Conservation (phyloP, 2,888 invertebrate species). For the Acrobasis consociella region DNA sequence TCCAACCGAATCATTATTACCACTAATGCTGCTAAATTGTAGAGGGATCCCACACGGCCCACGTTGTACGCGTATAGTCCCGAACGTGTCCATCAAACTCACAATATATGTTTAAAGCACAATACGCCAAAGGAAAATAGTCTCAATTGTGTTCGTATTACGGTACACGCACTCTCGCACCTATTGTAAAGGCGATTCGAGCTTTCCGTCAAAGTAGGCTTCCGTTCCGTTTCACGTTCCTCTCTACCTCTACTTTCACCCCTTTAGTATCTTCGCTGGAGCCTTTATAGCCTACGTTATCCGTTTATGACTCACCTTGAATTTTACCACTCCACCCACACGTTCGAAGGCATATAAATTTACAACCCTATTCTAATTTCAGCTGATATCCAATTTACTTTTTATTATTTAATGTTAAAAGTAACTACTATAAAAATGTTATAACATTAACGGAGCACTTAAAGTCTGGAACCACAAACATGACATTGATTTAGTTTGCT, state of each 20-base stretch:
- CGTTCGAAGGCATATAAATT: constrained; percentile 23
- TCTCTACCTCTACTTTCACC: constrained; percentile 40
- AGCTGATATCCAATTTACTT: constrained; percentile 15
- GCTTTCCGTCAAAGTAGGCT: constrained; percentile 54
- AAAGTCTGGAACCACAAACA: not conserved
- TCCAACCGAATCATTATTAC: not conserved
- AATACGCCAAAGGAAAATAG: constrained; percentile 8
- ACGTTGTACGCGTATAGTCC: constrained; percentile 4
- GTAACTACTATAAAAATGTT: not conserved
- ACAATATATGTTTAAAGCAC: constrained; percentile 16
- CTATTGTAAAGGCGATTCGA: constrained; percentile 35
- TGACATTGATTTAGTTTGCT: not conserved
- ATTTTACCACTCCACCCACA: constrained; percentile 35
- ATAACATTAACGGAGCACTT: not conserved
- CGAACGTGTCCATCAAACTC: constrained; percentile 22
- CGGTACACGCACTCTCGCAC: constrained; percentile 43
- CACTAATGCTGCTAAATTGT: constrained; percentile 2
- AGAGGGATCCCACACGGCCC: not conserved
- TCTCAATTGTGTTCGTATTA: constrained; percentile 62
- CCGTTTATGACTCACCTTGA: constrained; percentile 58
- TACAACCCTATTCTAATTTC: constrained; percentile 26
- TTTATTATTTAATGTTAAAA: not conserved
- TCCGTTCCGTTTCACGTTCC: constrained; percentile 45
- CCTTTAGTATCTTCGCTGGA: constrained; percentile 43
- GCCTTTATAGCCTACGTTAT: constrained; percentile 50